Percentiles rank a stretch among this genome's conserved stretches.
Conservation (phyloP, 53 echinoderm and acorn worm genomes). For the Henricia sp. region DNA sequence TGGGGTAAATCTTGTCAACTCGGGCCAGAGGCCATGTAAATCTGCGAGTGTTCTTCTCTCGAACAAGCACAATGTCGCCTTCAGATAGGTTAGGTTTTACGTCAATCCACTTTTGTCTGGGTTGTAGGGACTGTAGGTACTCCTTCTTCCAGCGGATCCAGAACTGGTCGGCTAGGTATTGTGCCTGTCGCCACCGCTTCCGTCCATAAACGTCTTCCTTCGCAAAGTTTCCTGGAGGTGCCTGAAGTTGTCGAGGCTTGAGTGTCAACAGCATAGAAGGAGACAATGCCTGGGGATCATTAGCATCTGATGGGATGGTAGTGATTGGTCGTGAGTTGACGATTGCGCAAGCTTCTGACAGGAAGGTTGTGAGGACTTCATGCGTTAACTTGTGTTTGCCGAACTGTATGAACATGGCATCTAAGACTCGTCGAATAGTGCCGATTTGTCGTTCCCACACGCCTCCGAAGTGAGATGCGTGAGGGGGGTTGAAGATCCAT, state of each 20-base stretch:
- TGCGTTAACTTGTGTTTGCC: slow-evolving; percentile 65
- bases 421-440: slow-evolving; percentile 42
- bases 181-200: slow-evolving; percentile 60
- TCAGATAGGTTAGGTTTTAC: not conserved
- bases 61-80: slow-evolving; percentile 56
- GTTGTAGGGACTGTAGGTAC: slow-evolving; percentile 63
- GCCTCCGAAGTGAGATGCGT: slow-evolving; percentile 66
- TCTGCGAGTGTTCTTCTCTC: slow-evolving; percentile 33
- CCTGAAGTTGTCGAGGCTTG: slow-evolving; percentile 29
- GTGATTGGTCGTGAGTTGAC: slow-evolving; percentile 49
- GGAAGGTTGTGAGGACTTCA: slow-evolving; percentile 54
- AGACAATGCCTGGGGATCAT: slow-evolving; percentile 52
- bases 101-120: slow-evolving; percentile 45
- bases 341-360: slow-evolving; percentile 65
- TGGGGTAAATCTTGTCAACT: slow-evolving; percentile 33
- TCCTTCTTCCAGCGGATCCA: slow-evolving; percentile 63
- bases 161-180: too few relatives aligned
- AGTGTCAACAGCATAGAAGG: slow-evolving; percentile 57
- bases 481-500: slow-evolving; percentile 69
- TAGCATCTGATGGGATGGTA: slow-evolving; percentile 53
- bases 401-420: slow-evolving; percentile 56
- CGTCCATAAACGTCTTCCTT: slow-evolving; percentile 55
- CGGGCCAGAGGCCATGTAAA: slow-evolving; percentile 35
- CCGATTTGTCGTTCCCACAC: slow-evolving; percentile 65
- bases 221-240: slow-evolving; percentile 42